Evolutionary conservation across 2,888 invertebrate genomes (phyloP).

Genomic region (Sepiola atlantica): DNA sequence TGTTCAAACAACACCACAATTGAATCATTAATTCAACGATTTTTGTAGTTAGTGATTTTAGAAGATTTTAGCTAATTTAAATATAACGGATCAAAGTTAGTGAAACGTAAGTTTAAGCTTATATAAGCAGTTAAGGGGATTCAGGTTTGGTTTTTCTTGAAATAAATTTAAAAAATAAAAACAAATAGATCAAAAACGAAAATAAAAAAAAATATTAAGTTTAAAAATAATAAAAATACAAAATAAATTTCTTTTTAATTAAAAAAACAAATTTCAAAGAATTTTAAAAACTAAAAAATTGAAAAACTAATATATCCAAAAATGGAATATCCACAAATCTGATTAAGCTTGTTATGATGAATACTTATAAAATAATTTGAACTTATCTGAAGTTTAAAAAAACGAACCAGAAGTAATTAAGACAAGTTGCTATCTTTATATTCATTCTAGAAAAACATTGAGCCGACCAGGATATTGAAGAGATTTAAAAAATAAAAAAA

Average conservation of each 20-base stretch:
- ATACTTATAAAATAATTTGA: not conserved
- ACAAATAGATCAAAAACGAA: no score
- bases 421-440: not conserved
- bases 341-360: not conserved
- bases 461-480: not conserved
- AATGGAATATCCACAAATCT: not conserved
- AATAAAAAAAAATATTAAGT: no score
- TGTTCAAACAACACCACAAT: no score
- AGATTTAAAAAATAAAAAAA: no score
- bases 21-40: not conserved
- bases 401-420: not conserved
- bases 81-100: not conserved
- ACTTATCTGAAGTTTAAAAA: no score
- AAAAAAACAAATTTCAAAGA: no score
- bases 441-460: not conserved
- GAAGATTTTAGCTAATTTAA: not conserved
- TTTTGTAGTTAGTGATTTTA: slow-evolving; percentile 6
- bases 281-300: not conserved
- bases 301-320: not conserved
- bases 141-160: no score
- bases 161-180: no score
- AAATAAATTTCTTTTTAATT: no score
- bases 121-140: no score
- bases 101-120: not conserved
- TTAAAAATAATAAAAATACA: no score